These are phyloP conservation scores for Megaceryle torquata DNA, from an alignment of 2,113 vertebrate species.

Conservation along the genomic window DNA sequence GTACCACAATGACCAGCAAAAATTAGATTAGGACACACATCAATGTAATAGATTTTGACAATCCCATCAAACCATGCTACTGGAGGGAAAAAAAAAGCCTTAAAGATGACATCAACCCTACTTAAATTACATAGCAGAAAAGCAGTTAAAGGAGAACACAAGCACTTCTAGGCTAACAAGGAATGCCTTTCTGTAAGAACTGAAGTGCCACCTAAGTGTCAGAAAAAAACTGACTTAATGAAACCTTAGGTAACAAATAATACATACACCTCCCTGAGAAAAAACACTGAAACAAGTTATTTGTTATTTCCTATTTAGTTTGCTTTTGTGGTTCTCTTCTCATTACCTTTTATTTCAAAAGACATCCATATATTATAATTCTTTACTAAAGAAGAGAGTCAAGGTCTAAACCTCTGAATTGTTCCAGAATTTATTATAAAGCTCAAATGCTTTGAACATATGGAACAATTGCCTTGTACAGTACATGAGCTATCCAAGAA, in stretches of 20 bases:
- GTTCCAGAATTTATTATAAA: neutral
- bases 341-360: neutral
- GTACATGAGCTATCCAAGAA: neutral
- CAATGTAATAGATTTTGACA: neutral
- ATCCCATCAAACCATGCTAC: neutral
- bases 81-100: neutral
- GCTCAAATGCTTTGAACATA: neutral
- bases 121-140: neutral
- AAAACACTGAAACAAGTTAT: neutral
- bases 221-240: neutral
- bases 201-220: neutral
- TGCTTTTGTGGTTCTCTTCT: neutral
- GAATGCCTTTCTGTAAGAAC: neutral
- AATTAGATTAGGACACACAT: neutral
- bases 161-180: neutral
- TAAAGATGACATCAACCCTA: neutral
- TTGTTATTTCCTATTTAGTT: neutral
- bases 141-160: neutral
- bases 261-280: neutral
- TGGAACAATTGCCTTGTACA: neutral
- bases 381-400: neutral
- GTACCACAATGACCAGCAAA: neutral
- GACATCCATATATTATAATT: neutral
- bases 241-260: neutral
- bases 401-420: neutral